phyloP scores from a whole-genome alignment of 2,113 vertebrate genomes.

The Sus scrofa region T2T-Sscrofa CM000826.6:73163501-73164000 shows the following conservation, averaged over 20 bases:
- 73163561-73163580: constrained; percentile 98
- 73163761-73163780: background rate
- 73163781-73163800: background rate
- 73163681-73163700: constrained; percentile 10
- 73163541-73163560: constrained; percentile 96
- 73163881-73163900: background rate
- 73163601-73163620: constrained; percentile 94
- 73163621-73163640: background rate
- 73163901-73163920: background rate
- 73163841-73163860: background rate
- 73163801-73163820: background rate
- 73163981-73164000: background rate
- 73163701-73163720: constrained; percentile 13
- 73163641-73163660: background rate
- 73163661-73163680: background rate
- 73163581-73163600: constrained; percentile 98
- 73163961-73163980: background rate
- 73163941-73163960: fast-evolving
- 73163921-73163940: background rate
- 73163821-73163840: background rate
- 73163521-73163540: constrained; percentile 97
- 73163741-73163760: background rate
- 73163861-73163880: background rate
- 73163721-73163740: background rate
- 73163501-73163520: constrained; percentile 98